A percentile compares a stretch with the other conserved stretches of the same genome.
These are phyloP conservation scores for Corydoras maculifer DNA, from an alignment of 2,113 vertebrate species.

Conservation along the genomic window DNA sequence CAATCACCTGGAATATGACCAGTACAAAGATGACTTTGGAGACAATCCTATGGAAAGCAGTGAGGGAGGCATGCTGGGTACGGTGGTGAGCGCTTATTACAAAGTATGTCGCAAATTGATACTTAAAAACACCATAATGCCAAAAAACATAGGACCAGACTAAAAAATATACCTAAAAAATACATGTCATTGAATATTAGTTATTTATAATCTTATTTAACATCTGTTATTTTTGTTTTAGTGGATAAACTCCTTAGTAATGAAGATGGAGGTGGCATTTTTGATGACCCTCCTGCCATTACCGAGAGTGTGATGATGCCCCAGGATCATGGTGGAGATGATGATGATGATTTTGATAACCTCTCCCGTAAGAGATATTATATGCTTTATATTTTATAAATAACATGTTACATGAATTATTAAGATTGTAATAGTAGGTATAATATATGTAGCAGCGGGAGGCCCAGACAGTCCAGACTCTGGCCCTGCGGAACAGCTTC, in stretches of 20 bases:
- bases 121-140: too few species aligned
- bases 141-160: too few species aligned
- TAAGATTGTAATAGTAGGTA: not conserved
- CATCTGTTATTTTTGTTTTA: constrained; percentile 47
- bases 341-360: constrained; percentile 93
- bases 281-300: constrained; percentile 91
- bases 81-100: constrained; percentile 6
- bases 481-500: constrained; percentile 84
- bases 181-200: too few species aligned
- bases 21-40: constrained; percentile 80
- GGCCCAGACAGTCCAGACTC: constrained; percentile 95
- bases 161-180: too few species aligned
- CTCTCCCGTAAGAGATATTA: constrained; percentile 77
- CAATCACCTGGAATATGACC: constrained; percentile 88
- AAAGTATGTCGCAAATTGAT: not conserved
- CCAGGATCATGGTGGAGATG: constrained; percentile 78
- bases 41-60: constrained; percentile 78
- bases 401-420: too few species aligned
- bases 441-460: constrained; percentile 47
- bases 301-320: constrained; percentile 90
- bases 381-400: not conserved
- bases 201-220: not conserved
- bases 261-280: constrained; percentile 89
- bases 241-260: constrained; percentile 96
- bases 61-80: constrained; percentile 94